Percentiles rank a stretch among this genome's conserved stretches.
Evolutionary conservation across 2,797 vertebrate species (phyloP).

Genomic region (Girardinus metallicus): DNA sequence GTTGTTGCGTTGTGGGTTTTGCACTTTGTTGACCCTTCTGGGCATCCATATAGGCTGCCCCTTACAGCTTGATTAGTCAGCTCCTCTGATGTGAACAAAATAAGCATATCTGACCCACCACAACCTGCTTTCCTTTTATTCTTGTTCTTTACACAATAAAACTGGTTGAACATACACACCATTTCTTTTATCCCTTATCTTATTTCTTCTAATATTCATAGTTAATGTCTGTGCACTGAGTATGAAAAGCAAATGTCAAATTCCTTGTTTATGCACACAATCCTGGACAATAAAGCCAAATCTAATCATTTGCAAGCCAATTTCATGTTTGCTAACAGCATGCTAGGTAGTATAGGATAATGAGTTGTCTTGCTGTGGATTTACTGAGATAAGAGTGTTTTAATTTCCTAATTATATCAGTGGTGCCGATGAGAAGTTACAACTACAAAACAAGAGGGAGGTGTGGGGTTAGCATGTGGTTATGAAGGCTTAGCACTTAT

Average conservation of each 20-base stretch:
- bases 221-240: background rate
- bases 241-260: background rate
- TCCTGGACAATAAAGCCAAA: background rate
- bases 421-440: background rate
- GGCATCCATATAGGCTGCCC: background rate
- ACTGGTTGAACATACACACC: background rate
- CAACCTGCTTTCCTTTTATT: background rate
- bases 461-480: background rate
- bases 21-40: background rate
- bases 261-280: background rate
- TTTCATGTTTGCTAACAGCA: background rate
- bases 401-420: background rate
- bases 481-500: background rate
- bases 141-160: background rate
- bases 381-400: background rate
- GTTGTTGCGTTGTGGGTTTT: background rate
- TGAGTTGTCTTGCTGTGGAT: background rate
- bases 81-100: background rate
- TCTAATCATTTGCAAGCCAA: background rate
- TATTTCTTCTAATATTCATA: background rate
- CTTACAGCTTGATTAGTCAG: background rate
- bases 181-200: background rate
- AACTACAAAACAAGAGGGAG: background rate
- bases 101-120: background rate
- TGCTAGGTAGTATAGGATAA: background rate